phyloP scores from a whole-genome alignment of 2,888 invertebrate genomes.

The Aricia artaxerxes region DNA sequence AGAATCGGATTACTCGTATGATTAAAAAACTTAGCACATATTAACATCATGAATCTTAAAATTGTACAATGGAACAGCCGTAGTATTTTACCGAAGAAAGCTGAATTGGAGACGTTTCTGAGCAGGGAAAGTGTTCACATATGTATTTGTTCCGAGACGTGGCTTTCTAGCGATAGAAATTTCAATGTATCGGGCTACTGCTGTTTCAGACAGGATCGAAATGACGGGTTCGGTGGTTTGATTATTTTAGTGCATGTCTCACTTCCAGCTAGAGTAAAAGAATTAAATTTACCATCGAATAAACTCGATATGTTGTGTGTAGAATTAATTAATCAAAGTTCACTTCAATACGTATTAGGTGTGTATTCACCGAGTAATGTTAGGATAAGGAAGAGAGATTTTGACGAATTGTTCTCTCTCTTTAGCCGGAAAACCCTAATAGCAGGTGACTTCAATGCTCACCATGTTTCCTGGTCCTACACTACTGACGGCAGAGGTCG shows the following conservation, averaged over 20 bases:
- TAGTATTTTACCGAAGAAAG: slow-evolving; percentile 21
- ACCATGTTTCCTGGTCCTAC: slow-evolving; percentile 1
- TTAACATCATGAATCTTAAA: too few species aligned
- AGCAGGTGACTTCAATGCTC: not conserved
- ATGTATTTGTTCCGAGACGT: slow-evolving; percentile 13
- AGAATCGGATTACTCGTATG: not conserved
- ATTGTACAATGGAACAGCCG: slow-evolving; percentile 24
- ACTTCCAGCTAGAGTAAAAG: not conserved
- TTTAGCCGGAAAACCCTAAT: too few species aligned
- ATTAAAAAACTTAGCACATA: slow-evolving; percentile 6
- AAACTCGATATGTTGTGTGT: not conserved
- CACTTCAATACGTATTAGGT: slow-evolving; percentile 12
- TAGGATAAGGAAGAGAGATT: not conserved
- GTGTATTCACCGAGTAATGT: not conserved
- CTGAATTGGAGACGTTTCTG: not conserved
- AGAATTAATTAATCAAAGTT: slow-evolving; percentile 4
- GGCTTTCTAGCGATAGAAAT: not conserved
- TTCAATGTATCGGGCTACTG: not conserved
- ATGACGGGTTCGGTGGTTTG: too few species aligned
- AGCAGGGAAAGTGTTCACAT: not conserved
- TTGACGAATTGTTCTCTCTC: too few species aligned
- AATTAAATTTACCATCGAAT: not conserved
- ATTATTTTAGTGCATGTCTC: slow-evolving; percentile 4
- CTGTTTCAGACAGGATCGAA: too few species aligned
- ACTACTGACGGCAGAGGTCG: slow-evolving; percentile 9